Conservation (phyloP, 2,113 vertebrate species). For the Trematocara zebra region DNA sequence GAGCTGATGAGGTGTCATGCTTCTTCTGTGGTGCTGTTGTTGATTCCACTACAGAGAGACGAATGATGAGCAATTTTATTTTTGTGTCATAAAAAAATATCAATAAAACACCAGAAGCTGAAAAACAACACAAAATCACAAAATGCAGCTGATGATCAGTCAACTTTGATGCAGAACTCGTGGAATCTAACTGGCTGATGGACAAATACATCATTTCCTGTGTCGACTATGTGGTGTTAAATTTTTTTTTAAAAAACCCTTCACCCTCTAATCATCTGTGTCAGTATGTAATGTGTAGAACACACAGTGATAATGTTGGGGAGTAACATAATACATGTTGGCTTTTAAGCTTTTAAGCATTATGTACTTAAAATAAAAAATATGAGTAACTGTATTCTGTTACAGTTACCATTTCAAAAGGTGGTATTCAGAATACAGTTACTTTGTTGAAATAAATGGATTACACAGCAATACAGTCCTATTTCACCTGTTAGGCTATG, state of each 20-base stretch:
- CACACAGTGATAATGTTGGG: background rate
- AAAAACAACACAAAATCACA: background rate
- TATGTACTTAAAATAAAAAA: background rate
- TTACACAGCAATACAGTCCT: background rate
- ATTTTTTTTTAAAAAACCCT: fast-evolving
- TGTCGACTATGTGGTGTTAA: background rate
- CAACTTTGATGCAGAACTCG: background rate
- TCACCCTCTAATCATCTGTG: background rate
- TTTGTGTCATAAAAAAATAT: background rate
- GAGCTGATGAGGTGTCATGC: background rate
- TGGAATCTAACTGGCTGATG: background rate
- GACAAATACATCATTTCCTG: background rate
- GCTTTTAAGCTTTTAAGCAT: background rate
- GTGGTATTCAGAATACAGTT: background rate
- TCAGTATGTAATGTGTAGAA: background rate
- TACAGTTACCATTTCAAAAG: background rate
- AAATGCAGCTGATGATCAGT: background rate
- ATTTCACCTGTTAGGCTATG: background rate
- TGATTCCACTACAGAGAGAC: conserved; percentile 7
- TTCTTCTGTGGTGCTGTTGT: conserved; percentile 16
- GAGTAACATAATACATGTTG: background rate
- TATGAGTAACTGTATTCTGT: background rate
- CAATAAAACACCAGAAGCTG: background rate
- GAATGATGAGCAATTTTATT: background rate
- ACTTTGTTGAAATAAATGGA: background rate